Conservation (phyloP, 1,140 invertebrate species). For the Bacillus rossius region DNA sequence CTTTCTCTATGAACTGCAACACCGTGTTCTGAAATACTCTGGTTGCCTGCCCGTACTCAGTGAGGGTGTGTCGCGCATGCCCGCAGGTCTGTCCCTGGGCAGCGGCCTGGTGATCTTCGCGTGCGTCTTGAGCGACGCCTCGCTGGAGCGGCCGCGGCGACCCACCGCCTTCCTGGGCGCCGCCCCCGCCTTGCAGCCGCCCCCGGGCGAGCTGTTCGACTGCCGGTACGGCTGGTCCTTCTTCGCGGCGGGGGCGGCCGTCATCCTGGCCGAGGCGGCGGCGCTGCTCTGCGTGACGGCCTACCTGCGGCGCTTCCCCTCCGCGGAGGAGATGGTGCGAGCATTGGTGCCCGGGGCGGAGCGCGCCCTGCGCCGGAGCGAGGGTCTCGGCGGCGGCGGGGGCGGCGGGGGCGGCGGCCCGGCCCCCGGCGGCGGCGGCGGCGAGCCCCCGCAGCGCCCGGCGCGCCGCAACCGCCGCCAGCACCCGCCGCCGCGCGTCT, state of each 20-base stretch:
- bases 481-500: not conserved
- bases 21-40: too few relatives aligned
- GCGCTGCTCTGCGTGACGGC: slow-evolving; percentile 57
- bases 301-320: slow-evolving; percentile 55
- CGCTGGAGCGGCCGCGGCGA: slow-evolving; percentile 43
- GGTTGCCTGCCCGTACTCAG: too few relatives aligned
- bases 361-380: slow-evolving; percentile 43
- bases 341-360: slow-evolving; percentile 58
- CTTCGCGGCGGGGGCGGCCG: slow-evolving; percentile 56
- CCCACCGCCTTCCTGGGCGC: not conserved
- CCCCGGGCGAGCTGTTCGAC: slow-evolving; percentile 38
- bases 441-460: slow-evolving; percentile 47
- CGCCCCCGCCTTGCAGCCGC: not conserved
- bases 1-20: too few relatives aligned
- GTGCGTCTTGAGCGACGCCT: slow-evolving; percentile 55
- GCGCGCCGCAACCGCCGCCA: not conserved
- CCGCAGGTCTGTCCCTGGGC: slow-evolving; percentile 53
- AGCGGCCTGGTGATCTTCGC: slow-evolving; percentile 57
- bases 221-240: slow-evolving; percentile 69
- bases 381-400: not conserved
- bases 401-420: not conserved
- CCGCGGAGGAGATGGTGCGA: slow-evolving; percentile 58
- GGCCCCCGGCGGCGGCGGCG: slow-evolving; percentile 33
- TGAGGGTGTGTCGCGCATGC: too few relatives aligned
- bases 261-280: slow-evolving; percentile 59